A percentile compares a stretch with the other conserved stretches of the same genome.
These are phyloP conservation scores for Ctenosaura bakeri DNA, from an alignment of 2,797 vertebrate genomes.

Conservation along the genomic window DNA sequence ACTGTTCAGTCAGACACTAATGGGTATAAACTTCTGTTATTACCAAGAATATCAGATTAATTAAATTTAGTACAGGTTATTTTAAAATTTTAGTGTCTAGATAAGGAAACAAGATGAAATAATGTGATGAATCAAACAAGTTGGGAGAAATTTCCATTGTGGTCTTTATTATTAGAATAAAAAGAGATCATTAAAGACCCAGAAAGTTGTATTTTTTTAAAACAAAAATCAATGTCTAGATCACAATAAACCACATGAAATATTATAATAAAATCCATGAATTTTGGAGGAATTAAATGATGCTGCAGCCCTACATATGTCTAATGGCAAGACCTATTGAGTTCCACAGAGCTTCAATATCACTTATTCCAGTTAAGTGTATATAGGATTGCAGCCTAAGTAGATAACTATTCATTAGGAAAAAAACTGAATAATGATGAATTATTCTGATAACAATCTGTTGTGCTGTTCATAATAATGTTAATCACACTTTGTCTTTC, in stretches of 20 bases:
- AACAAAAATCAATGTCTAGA: not conserved
- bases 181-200: too few species aligned
- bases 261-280: not conserved
- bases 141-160: not conserved
- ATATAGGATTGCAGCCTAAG: slow-evolving; percentile 15
- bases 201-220: too few species aligned
- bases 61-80: not conserved
- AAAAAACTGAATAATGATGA: slow-evolving; percentile 56
- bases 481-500: slow-evolving; percentile 59
- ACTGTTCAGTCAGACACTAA: not conserved
- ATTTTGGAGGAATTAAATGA: not conserved
- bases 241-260: not conserved
- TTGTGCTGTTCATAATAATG: not conserved
- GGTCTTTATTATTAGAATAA: not conserved
- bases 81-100: not conserved
- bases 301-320: not conserved
- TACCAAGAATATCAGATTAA: not conserved
- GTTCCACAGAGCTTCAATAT: too few species aligned
- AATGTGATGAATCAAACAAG: not conserved
- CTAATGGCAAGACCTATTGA: not conserved
- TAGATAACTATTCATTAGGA: slow-evolving; percentile 37
- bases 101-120: not conserved
- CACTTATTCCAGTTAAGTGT: not conserved
- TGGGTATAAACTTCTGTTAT: not conserved
- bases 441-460: slow-evolving; percentile 47